Evolutionary conservation across 1,140 invertebrate genomes (phyloP).

Genomic region (Pogonomyrmex californicus): DNA sequence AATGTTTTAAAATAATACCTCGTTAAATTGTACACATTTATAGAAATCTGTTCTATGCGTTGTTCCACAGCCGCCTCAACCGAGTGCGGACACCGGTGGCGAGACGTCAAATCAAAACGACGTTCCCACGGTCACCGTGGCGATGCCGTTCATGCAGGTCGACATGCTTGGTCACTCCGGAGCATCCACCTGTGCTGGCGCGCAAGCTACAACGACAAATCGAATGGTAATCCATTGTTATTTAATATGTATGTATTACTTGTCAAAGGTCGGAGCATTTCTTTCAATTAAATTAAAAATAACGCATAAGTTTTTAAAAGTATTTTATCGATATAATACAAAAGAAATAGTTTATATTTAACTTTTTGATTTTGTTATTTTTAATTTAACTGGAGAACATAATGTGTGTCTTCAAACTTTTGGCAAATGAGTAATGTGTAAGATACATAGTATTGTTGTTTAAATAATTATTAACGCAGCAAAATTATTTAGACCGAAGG

Average conservation of each 20-base stretch:
- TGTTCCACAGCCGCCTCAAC: slow-evolving; percentile 61
- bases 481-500: slow-evolving; percentile 65
- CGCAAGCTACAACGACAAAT: slow-evolving; percentile 64
- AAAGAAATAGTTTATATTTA: too few relatives aligned
- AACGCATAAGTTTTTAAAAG: too few relatives aligned
- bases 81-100: slow-evolving; percentile 56
- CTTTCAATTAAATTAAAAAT: too few relatives aligned
- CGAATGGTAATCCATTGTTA: slow-evolving; percentile 55
- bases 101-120: slow-evolving; percentile 67
- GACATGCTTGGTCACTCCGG: slow-evolving; percentile 73
- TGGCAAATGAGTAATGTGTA: background rate
- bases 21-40: background rate
- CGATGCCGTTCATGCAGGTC: slow-evolving; percentile 72
- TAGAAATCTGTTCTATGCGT: background rate
- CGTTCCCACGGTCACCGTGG: slow-evolving; percentile 76
- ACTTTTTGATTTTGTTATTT: too few relatives aligned
- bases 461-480: slow-evolving; percentile 3
- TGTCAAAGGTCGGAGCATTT: too few relatives aligned
- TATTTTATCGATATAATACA: too few relatives aligned
- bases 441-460: slow-evolving; percentile 17
- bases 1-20: background rate
- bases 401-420: too few relatives aligned
- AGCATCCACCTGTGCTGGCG: slow-evolving; percentile 50
- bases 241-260: background rate
- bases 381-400: too few relatives aligned